Percentiles rank a stretch among this genome's conserved stretches.
Conservation (phyloP, 2,113 vertebrate genomes). For the Dicerorhinus sumatrensis region DNA sequence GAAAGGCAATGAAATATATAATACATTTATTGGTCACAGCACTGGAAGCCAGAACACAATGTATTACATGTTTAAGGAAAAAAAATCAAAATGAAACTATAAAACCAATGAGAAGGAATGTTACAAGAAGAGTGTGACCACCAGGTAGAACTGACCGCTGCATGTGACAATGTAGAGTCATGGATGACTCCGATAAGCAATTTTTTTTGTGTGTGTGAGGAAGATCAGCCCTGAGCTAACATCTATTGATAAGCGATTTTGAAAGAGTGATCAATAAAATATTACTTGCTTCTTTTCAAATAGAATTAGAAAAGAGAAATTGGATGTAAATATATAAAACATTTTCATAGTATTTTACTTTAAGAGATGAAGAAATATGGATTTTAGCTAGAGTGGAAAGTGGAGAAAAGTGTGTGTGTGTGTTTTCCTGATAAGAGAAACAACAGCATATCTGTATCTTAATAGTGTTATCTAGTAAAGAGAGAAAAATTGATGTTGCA, state of each 20-base stretch:
- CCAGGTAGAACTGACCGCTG: not conserved
- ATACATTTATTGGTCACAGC: not conserved
- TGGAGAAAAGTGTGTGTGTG: not conserved
- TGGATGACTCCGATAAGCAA: not conserved
- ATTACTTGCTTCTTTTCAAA: not conserved
- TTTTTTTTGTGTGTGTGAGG: not conserved
- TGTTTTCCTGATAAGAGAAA: not conserved
- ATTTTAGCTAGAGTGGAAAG: not conserved
- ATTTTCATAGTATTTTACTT: not conserved
- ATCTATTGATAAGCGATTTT: not conserved
- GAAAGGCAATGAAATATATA: not conserved
- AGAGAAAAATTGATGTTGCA: not conserved
- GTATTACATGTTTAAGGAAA: not conserved
- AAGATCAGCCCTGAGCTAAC: too few relatives aligned
- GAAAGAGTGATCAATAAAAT: not conserved
- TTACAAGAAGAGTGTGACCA: not conserved
- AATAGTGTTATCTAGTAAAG: not conserved
- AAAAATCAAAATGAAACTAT: not conserved
- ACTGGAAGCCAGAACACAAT: not conserved
- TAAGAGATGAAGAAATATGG: not conserved
- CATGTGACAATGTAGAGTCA: not conserved
- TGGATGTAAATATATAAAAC: not conserved
- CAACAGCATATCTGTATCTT: not conserved
- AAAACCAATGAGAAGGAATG: not conserved
- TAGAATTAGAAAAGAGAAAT: not conserved